Conservation (phyloP, 2,113 vertebrate genomes). For the Cyprinodon tularosa region DNA sequence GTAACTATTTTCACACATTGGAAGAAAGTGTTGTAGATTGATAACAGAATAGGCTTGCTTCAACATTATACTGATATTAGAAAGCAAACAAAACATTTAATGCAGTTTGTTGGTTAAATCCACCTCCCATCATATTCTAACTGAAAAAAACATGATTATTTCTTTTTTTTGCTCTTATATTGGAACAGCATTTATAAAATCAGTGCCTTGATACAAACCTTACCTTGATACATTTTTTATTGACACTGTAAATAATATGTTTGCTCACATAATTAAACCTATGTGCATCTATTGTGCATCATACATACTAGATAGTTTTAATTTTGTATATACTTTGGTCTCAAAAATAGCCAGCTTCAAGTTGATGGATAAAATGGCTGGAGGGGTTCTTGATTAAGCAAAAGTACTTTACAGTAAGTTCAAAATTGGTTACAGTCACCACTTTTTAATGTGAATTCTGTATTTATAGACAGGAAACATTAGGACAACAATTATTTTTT, state of each 20-base stretch:
- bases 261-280: too few relatives aligned
- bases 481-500: not conserved
- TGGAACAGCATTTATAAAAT: constrained; percentile 61
- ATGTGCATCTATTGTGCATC: too few relatives aligned
- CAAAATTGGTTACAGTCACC: too few relatives aligned
- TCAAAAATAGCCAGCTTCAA: too few relatives aligned
- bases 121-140: constrained; percentile 52
- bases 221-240: too few relatives aligned
- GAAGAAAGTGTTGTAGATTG: constrained; percentile 1
- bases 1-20: not conserved
- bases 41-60: not conserved
- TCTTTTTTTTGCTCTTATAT: constrained; percentile 56
- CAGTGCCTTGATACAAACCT: constrained; percentile 53
- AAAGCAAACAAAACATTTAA: constrained; percentile 36
- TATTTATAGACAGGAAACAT: not conserved
- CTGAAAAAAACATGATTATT: constrained; percentile 66
- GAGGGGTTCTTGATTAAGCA: too few relatives aligned
- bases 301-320: too few relatives aligned
- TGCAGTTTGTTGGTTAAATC: constrained; percentile 45
- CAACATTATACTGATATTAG: constrained; percentile 11
- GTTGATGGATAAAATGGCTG: too few relatives aligned
- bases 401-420: too few relatives aligned
- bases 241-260: not conserved
- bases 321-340: too few relatives aligned
- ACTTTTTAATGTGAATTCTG: too few relatives aligned